Evolutionary conservation across 2,113 vertebrate species (phyloP).

Genomic region (Erythrolamprus reginae): DNA sequence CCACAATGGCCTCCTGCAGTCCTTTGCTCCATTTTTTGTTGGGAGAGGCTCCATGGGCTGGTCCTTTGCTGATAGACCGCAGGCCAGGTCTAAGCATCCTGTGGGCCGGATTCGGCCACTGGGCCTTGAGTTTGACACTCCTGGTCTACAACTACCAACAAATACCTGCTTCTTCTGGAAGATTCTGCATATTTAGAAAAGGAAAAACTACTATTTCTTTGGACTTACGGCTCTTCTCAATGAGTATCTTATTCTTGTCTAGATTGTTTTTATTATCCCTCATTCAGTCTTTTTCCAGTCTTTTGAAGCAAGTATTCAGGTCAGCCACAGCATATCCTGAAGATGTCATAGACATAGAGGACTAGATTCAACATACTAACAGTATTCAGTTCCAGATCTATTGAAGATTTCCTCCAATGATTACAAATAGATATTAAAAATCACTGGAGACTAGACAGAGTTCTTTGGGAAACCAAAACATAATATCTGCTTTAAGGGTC

Average conservation of each 20-base stretch:
- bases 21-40: no score
- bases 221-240: not conserved
- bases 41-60: no score
- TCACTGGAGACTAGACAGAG: no score
- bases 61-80: no score
- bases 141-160: not conserved
- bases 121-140: no score
- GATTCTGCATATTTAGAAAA: not conserved
- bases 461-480: no score
- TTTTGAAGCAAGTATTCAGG: not conserved
- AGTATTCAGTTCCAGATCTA: not conserved
- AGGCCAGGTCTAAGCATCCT: no score
- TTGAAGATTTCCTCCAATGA: not conserved
- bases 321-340: not conserved
- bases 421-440: no score
- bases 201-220: not conserved
- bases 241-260: not conserved
- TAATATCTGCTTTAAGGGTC: not conserved
- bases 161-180: not conserved
- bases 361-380: not conserved
- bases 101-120: rapidly evolving
- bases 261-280: not conserved
- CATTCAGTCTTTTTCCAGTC: not conserved
- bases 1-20: no score
- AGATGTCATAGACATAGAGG: not conserved